phyloP scores from a whole-genome alignment of 2,888 invertebrate species.

The Platynereis dumerilii region DNA sequence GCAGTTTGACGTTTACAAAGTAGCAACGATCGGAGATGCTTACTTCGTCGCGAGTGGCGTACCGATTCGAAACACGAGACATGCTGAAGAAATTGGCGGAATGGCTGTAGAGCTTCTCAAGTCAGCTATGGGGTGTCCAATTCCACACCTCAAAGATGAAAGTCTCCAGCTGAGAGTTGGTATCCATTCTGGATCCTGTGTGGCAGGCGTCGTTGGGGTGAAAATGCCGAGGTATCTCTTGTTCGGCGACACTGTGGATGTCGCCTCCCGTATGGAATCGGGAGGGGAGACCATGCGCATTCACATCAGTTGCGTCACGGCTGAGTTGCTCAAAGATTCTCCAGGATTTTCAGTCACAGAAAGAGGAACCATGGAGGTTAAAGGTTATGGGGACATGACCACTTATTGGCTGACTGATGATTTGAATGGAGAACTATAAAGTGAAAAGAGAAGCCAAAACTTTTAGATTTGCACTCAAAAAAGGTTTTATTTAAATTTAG shows the following conservation, averaged over 20 bases:
- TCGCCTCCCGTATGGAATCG: neutral
- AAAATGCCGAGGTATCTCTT: conserved; percentile 5
- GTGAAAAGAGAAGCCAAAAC: no score
- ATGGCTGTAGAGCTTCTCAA: neutral
- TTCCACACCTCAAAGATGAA: neutral
- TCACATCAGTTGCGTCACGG: conserved; percentile 4
- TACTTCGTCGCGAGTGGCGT: neutral
- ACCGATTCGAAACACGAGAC: neutral
- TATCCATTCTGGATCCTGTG: neutral
- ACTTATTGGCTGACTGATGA: conserved; percentile 4
- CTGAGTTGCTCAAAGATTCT: neutral
- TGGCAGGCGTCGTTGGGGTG: neutral
- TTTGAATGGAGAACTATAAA: no score
- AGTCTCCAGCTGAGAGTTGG: neutral
- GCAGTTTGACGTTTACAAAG: conserved; percentile 7
- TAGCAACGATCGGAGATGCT: conserved; percentile 1
- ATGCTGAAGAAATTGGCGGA: conserved; percentile 1
- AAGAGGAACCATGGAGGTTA: conserved; percentile 4
- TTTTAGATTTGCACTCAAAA: no score
- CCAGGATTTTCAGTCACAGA: neutral
- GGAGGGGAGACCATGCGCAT: neutral
- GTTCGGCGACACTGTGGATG: conserved; percentile 2
- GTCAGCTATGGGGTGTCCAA: neutral
- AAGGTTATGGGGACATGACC: neutral
- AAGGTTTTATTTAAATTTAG: no score